phyloP scores from a whole-genome alignment of 2,888 invertebrate species.

The Eulithis prunata region DNA sequence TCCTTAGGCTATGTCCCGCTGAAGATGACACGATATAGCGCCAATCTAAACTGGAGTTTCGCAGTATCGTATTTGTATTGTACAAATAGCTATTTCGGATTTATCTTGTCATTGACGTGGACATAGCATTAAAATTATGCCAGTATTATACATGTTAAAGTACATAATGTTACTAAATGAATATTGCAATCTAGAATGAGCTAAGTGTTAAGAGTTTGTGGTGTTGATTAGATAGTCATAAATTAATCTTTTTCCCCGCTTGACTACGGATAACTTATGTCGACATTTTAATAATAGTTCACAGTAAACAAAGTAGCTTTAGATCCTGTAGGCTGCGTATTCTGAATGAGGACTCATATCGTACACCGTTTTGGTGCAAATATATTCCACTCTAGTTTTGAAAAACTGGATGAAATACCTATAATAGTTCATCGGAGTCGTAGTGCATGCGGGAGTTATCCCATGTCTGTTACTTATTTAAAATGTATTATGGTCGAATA shows the following conservation, averaged over 20 bases:
- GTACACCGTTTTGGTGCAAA: too few relatives aligned
- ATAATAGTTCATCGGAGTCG: too few relatives aligned
- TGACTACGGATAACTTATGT: conserved; percentile 65
- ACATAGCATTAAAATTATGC: conserved; percentile 52
- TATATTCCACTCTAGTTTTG: too few relatives aligned
- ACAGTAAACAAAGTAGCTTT: background rate
- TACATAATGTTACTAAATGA: conserved; percentile 51
- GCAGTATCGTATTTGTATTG: background rate
- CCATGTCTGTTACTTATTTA: too few relatives aligned
- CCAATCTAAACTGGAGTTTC: background rate
- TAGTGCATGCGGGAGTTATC: too few relatives aligned
- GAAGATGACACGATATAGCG: conserved; percentile 27
- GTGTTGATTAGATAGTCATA: conserved; percentile 60
- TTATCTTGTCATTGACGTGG: conserved; percentile 34
- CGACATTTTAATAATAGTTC: conserved; percentile 51
- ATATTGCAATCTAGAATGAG: conserved; percentile 53
- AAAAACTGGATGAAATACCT: too few relatives aligned
- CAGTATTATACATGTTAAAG: conserved; percentile 74
- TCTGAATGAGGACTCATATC: too few relatives aligned
- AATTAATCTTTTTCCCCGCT: conserved; percentile 58
- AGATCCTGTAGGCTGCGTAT: too few relatives aligned
- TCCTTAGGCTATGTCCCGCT: conserved; percentile 37
- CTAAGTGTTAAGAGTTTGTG: conserved; percentile 58
- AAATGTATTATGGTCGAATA: too few relatives aligned
- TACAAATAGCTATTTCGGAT: background rate